These are phyloP conservation scores for Aleadryas rufinucha DNA, from an alignment of 2,113 vertebrate species.

Conservation along the genomic window DNA sequence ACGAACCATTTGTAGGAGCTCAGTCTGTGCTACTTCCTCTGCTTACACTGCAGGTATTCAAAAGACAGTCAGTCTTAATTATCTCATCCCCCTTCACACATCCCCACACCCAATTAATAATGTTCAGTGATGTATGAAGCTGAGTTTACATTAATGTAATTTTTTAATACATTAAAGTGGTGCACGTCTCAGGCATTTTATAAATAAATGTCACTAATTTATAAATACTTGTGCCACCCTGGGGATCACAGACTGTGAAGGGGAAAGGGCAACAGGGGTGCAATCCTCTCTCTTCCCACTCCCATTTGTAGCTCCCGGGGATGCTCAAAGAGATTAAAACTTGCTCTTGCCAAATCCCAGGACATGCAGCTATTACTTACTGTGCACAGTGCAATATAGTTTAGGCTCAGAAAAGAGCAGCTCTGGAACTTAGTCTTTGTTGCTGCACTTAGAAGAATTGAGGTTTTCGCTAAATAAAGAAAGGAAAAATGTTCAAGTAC, in stretches of 20 bases:
- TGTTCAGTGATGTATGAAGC: slow-evolving; percentile 56
- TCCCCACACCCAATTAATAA: slow-evolving; percentile 63
- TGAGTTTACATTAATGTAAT: slow-evolving; percentile 48
- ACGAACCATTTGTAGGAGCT: neutral
- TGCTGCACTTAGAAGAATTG: neutral
- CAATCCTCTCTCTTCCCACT: slow-evolving; percentile 28
- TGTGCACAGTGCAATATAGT: neutral
- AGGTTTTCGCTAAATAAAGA: neutral
- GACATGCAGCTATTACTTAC: slow-evolving; percentile 41
- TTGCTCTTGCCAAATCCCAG: slow-evolving; percentile 41
- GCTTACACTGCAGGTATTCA: slow-evolving; percentile 42
- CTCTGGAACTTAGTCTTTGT: neutral
- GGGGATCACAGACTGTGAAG: slow-evolving; percentile 6
- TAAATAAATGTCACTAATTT: slow-evolving; percentile 59
- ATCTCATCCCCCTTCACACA: slow-evolving; percentile 46
- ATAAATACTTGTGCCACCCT: slow-evolving; percentile 26
- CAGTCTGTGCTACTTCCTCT: slow-evolving; percentile 50
- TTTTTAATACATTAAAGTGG: slow-evolving; percentile 54
- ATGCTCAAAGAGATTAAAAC: slow-evolving; percentile 55
- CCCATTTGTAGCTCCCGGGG: slow-evolving; percentile 37
- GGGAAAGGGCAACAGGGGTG: slow-evolving; percentile 30
- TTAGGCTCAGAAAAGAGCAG: neutral
- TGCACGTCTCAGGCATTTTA: neutral
- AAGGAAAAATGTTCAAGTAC: neutral
- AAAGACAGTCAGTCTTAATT: slow-evolving; percentile 53